Evolutionary conservation across 2,113 vertebrate genomes (phyloP).

Genomic region (Nymphicus hollandicus): DNA sequence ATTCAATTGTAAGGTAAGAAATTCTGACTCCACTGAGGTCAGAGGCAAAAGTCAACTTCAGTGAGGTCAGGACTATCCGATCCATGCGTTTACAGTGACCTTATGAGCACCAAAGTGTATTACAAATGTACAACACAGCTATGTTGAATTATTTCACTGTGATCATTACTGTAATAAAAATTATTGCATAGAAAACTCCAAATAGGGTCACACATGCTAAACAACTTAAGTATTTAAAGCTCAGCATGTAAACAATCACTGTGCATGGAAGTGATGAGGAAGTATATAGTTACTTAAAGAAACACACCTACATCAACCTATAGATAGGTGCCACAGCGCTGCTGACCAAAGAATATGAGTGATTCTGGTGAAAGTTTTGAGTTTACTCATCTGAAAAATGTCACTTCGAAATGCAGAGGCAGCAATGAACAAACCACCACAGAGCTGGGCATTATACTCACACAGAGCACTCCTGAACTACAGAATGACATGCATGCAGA

Average conservation of each 20-base stretch:
- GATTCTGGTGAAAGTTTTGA: neutral
- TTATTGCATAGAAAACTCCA: neutral
- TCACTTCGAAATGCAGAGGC: neutral
- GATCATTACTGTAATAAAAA: neutral
- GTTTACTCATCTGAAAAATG: neutral
- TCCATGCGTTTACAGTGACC: neutral
- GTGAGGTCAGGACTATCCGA: neutral
- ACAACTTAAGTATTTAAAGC: neutral
- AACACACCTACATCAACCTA: neutral
- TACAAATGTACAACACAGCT: neutral
- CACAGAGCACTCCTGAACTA: neutral
- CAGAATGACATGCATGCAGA: neutral
- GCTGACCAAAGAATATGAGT: neutral
- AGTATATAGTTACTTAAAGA: neutral
- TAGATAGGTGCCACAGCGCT: neutral
- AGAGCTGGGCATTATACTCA: fast-evolving
- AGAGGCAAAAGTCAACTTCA: neutral
- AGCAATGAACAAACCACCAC: neutral
- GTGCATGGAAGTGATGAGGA: neutral
- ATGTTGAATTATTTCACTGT: neutral
- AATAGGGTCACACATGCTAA: neutral
- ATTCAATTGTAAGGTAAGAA: neutral
- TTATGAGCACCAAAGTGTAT: neutral
- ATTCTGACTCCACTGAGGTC: neutral
- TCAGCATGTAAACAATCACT: neutral